Conservation (phyloP, 1,140 invertebrate species). For the Saccostrea echinata region DNA sequence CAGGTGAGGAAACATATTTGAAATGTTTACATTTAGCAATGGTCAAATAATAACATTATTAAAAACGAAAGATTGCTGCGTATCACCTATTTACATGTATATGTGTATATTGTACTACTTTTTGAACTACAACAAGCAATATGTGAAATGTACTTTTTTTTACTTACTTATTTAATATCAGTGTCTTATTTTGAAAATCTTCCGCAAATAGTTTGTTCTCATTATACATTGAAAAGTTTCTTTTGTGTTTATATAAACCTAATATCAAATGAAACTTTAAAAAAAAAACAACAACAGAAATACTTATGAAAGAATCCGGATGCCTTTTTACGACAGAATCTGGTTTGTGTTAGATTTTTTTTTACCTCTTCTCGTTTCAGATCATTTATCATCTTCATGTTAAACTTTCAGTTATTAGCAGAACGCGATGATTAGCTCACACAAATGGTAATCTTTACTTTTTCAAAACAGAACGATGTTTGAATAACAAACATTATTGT, state of each 20-base stretch:
- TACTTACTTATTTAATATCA: background rate
- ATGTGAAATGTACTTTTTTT: too few relatives aligned
- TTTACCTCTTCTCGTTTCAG: background rate
- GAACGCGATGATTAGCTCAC: background rate
- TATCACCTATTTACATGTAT: too few relatives aligned
- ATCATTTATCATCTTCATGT: background rate
- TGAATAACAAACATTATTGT: background rate
- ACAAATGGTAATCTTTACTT: background rate
- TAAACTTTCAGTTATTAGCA: background rate
- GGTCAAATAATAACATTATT: too few relatives aligned
- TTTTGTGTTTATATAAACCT: background rate
- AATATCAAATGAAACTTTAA: background rate
- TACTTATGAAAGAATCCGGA: background rate
- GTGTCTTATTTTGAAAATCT: background rate
- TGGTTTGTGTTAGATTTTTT: conserved; percentile 10
- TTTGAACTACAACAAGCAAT: too few relatives aligned
- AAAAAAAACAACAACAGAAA: background rate
- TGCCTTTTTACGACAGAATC: background rate
- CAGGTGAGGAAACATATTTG: too few relatives aligned
- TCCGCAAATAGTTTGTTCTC: background rate
- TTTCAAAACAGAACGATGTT: background rate
- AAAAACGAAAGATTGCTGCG: too few relatives aligned
- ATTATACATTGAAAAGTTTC: background rate
- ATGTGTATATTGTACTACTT: too few relatives aligned
- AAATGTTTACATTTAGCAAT: too few relatives aligned